Evolutionary conservation across 2,113 vertebrate genomes (phyloP).

Genomic region (Salminus brasiliensis): DNA sequence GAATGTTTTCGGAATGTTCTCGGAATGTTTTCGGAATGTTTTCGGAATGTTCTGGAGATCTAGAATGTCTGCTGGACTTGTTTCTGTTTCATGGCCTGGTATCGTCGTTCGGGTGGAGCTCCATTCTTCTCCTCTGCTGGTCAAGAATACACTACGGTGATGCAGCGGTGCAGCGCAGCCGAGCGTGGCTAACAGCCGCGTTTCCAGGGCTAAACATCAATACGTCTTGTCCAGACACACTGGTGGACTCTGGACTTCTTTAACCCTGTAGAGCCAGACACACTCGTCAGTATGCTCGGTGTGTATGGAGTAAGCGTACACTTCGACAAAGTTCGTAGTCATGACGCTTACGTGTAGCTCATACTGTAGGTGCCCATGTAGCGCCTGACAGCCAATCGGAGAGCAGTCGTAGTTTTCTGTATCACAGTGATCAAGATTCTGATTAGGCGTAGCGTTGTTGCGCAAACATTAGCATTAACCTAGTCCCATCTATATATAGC

Average conservation of each 20-base stretch:
- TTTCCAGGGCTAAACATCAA: constrained; percentile 9
- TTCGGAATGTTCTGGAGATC: neutral
- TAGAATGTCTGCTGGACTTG: neutral
- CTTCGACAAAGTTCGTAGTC: neutral
- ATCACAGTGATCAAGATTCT: no score
- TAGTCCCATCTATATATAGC: no score
- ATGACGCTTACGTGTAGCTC: neutral
- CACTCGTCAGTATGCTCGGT: neutral
- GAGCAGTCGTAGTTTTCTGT: no score
- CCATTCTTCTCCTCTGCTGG: no score
- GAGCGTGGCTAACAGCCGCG: neutral
- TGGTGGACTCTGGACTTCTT: neutral
- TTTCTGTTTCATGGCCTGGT: neutral
- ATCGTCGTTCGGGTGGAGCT: no score
- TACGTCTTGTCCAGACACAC: constrained; percentile 4
- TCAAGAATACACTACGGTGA: neutral
- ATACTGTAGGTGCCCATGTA: neutral
- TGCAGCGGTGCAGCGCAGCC: neutral
- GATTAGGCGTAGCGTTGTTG: no score
- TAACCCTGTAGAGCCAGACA: neutral
- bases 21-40: neutral
- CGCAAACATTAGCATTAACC: no score
- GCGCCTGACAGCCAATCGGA: no score
- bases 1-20: neutral
- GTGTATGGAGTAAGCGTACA: neutral